Evolutionary conservation across 1,140 invertebrate species (phyloP), one percentile per base, ranked within the genome.

Genomic region (Metaphire vulgaris): DNA sequence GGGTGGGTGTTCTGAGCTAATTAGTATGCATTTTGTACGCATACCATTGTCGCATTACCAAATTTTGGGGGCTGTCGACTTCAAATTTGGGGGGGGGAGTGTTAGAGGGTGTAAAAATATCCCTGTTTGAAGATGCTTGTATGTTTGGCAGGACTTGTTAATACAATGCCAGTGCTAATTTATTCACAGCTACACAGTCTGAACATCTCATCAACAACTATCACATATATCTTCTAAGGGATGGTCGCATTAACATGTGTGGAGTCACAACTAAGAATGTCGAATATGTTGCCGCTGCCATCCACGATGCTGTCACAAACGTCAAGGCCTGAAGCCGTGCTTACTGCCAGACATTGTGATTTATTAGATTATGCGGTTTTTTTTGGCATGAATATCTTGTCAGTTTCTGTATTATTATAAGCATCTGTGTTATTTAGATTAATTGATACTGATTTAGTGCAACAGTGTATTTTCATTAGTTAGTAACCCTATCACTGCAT

Each of bases 231-330:
- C 88, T 98, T 86, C 88, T 98, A 1, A 90, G 90, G 76, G 92
- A 92, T 56, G 97, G 96, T 2, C 90, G 97, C 29, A 96, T 98
- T 82, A 98, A 93, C 86, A 95, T 99, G 90, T 95, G 93, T 84
- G 96, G 95, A 2, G 82, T 99, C 0, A 98, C 92, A 80, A 90
- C 91, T 1, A 87, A 87, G 30, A 99, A 98, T 87, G 89, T 98
- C 65, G 91, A 94, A 77, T 96, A 98, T 87, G 92, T 98, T 1
- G 95, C 95, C 0, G 88, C 90, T 66, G 92, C 93, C 33, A 93
- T 98, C 81, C 84, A 95, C 82, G 92, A 95, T 81, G 90, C 92
- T 66, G 89, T 95, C 6, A 56, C 41, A 6, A 56, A 56, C 41
- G 41, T 56, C 41, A 56, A 56, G 41, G 41, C 21, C 41, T 56